Percentiles rank a stretch among this genome's conserved stretches.
Evolutionary conservation across 2,888 invertebrate genomes (phyloP).

Genomic region (Halocaridina rubra): DNA sequence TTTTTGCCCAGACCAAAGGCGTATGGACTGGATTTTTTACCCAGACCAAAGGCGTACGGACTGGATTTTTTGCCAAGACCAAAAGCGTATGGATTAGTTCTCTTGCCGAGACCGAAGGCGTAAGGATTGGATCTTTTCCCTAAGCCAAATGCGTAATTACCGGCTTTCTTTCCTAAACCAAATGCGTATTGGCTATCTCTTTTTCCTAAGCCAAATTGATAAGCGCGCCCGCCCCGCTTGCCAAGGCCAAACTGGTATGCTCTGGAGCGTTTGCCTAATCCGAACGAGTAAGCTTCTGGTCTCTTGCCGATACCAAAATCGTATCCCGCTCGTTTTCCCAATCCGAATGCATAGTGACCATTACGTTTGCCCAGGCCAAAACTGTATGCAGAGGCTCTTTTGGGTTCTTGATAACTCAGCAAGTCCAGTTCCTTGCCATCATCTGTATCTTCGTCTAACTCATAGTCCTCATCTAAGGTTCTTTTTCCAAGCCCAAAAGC

Average conservation of each 20-base stretch:
- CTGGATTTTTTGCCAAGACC: constrained; percentile 10
- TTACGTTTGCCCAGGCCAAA: constrained; percentile 18
- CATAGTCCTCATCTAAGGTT: background rate
- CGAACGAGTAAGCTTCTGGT: background rate
- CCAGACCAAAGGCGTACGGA: background rate
- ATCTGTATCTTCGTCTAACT: background rate
- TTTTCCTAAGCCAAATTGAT: constrained; percentile 28
- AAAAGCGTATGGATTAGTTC: background rate
- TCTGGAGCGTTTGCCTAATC: background rate
- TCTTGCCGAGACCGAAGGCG: constrained; percentile 28
- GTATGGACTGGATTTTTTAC: background rate
- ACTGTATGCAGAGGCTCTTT: constrained; percentile 9
- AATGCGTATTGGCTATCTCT: background rate
- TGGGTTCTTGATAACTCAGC: background rate
- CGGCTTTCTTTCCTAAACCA: constrained; percentile 29
- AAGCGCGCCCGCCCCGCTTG: background rate
- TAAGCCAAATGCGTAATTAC: constrained; percentile 32
- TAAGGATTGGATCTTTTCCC: constrained; percentile 25
- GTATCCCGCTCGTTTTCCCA: constrained; percentile 1
- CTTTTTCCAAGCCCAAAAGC: constrained; percentile 33
- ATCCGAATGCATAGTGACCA: constrained; percentile 14
- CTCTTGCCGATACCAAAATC: constrained; percentile 11
- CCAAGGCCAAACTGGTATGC: background rate
- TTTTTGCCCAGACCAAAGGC: constrained; percentile 3
- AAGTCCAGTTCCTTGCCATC: background rate